Evolutionary conservation across 2,113 vertebrate genomes (phyloP).

Genomic region (Pao palembangensis): DNA sequence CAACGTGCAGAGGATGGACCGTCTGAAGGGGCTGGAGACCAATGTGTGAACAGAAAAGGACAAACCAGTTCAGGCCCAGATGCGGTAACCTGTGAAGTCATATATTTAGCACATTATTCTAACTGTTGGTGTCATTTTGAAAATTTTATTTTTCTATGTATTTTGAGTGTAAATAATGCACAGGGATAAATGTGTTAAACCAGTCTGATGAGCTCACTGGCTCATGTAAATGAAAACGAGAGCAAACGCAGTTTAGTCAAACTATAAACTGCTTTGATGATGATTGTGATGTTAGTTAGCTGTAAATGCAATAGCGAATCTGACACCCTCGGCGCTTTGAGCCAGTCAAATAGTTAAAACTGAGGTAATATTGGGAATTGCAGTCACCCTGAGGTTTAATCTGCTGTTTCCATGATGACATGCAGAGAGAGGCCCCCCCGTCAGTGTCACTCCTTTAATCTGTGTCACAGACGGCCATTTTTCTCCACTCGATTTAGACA

Average conservation of each 20-base stretch:
- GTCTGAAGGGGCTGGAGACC: slow-evolving; percentile 90
- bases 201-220: too few relatives aligned
- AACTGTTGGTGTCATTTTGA: slow-evolving; percentile 23
- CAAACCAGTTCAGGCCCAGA: slow-evolving; percentile 16
- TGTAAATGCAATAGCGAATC: slow-evolving; percentile 2
- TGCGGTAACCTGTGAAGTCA: slow-evolving; percentile 15
- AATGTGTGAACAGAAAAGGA: slow-evolving; percentile 79
- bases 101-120: slow-evolving; percentile 24
- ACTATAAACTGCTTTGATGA: too few relatives aligned
- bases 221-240: too few relatives aligned
- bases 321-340: slow-evolving; percentile 15
- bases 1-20: slow-evolving; percentile 96
- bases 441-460: neutral
- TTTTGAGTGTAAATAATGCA: slow-evolving; percentile 4
- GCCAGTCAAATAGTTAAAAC: slow-evolving; percentile 15
- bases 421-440: too few relatives aligned
- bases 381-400: neutral
- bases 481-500: slow-evolving; percentile 25
- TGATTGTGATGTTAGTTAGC: neutral
- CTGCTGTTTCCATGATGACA: neutral
- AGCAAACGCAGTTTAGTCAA: too few relatives aligned
- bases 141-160: slow-evolving; percentile 9
- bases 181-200: neutral
- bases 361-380: slow-evolving; percentile 7
- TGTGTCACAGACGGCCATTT: slow-evolving; percentile 20